These are phyloP conservation scores for Drosophila kepulauana DNA, from an alignment of 1,140 invertebrate genomes.

Conservation along the genomic window DNA sequence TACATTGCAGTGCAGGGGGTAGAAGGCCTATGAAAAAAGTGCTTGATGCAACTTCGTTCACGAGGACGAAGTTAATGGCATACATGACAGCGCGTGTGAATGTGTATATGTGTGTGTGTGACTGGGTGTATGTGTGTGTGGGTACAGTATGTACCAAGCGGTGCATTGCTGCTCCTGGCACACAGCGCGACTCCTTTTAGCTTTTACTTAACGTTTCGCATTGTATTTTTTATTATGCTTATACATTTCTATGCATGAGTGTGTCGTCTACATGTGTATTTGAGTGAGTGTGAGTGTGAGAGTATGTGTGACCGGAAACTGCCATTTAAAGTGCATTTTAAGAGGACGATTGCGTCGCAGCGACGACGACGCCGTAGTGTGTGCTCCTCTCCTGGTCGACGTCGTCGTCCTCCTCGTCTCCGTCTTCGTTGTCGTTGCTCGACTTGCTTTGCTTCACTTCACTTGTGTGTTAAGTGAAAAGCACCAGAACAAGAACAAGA, in stretches of 20 bases:
- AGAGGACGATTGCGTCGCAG: slow-evolving; percentile 57
- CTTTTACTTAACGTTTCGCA: slow-evolving; percentile 67
- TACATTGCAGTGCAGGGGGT: slow-evolving; percentile 56
- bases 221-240: slow-evolving; percentile 66
- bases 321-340: slow-evolving; percentile 85
- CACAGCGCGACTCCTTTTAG: slow-evolving; percentile 77
- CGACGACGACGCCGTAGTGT: slow-evolving; percentile 29
- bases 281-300: slow-evolving; percentile 29
- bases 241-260: slow-evolving; percentile 50
- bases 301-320: slow-evolving; percentile 80
- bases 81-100: slow-evolving; percentile 59
- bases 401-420: too few species aligned
- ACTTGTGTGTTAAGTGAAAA: slow-evolving; percentile 73
- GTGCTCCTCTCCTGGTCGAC: slow-evolving; percentile 6
- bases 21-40: slow-evolving; percentile 65
- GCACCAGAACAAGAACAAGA: slow-evolving; percentile 36
- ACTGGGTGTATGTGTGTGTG: slow-evolving; percentile 54
- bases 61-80: slow-evolving; percentile 57
- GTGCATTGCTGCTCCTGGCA: slow-evolving; percentile 78
- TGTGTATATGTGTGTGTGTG: slow-evolving; percentile 24
- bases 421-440: slow-evolving; percentile 8
- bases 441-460: slow-evolving; percentile 52
- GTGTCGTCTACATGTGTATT: slow-evolving; percentile 4
- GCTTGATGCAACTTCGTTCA: slow-evolving; percentile 60
- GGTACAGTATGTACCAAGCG: slow-evolving; percentile 84